A percentile compares a stretch with the other conserved stretches of the same genome.
phyloP scores from a whole-genome alignment of 2,797 vertebrate species.

The Balearica regulorum region DNA sequence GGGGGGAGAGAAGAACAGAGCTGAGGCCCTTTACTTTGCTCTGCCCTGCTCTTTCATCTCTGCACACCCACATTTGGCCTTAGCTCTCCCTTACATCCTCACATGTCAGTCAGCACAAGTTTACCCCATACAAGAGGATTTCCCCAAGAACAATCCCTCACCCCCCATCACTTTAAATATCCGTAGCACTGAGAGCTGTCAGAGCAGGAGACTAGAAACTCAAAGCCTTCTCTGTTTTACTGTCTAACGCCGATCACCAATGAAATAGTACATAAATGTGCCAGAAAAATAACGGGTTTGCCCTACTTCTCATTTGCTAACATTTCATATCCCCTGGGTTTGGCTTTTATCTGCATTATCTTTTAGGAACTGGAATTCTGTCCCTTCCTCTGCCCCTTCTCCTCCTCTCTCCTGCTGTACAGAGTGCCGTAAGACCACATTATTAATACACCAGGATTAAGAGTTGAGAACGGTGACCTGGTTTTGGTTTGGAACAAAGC shows the following conservation, averaged over 20 bases:
- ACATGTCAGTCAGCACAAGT: background rate
- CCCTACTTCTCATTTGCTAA: background rate
- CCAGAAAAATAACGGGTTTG: background rate
- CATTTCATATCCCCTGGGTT: background rate
- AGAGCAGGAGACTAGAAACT: background rate
- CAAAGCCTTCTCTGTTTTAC: background rate
- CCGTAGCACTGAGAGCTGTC: background rate
- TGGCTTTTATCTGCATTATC: background rate
- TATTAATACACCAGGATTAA: background rate
- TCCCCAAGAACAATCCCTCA: background rate
- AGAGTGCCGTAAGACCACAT: background rate
- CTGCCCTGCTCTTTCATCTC: background rate
- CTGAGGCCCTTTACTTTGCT: background rate
- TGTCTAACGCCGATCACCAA: background rate
- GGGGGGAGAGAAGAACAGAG: background rate
- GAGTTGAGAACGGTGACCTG: background rate
- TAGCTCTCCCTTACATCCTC: background rate
- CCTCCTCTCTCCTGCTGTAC: background rate
- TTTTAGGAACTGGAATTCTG: background rate
- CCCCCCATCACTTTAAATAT: background rate
- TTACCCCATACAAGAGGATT: background rate
- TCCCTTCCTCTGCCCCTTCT: background rate
- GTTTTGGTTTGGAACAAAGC: background rate
- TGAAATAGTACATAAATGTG: background rate
- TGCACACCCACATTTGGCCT: background rate